A percentile compares a stretch with the other conserved stretches of the same genome.
These are phyloP conservation scores for Pygoscelis antarcticus DNA, from an alignment of 2,113 vertebrate genomes.

Conservation along the genomic window DNA sequence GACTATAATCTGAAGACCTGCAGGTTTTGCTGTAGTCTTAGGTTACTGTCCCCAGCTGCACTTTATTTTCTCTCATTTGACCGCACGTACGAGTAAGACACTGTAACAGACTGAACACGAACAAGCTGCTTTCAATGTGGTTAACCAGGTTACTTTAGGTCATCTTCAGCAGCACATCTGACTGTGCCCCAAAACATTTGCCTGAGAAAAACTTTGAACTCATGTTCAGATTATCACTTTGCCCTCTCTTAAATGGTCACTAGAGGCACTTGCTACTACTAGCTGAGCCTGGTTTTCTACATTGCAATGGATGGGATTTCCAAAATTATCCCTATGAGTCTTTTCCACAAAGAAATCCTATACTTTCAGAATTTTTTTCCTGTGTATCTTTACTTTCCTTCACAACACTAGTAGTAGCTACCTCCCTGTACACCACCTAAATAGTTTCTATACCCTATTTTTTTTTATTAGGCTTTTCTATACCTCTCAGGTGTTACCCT, in stretches of 20 bases:
- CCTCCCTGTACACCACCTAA: not conserved
- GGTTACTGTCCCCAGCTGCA: not conserved
- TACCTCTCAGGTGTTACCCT: not conserved
- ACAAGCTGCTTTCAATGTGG: not conserved
- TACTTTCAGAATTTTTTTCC: not conserved
- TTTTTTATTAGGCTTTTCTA: not conserved
- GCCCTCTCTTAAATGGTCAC: not conserved
- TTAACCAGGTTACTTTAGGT: not conserved
- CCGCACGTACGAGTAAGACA: fast-evolving
- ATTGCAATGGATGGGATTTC: not conserved
- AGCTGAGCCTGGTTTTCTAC: not conserved
- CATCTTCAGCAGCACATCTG: not conserved
- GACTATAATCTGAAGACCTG: not conserved
- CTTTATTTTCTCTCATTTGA: not conserved
- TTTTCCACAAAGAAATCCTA: not conserved
- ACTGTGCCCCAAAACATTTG: fast-evolving
- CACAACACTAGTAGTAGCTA: not conserved
- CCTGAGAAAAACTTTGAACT: not conserved
- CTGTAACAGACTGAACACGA: fast-evolving
- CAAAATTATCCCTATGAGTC: not conserved
- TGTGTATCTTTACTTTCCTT: not conserved
- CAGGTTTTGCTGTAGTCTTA: not conserved
- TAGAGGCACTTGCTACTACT: not conserved
- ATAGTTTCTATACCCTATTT: not conserved
- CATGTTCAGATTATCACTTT: not conserved